Base-by-base conservation (phyloP, 2,797 vertebrate genomes). In the Centropyge bicolor region DNA sequence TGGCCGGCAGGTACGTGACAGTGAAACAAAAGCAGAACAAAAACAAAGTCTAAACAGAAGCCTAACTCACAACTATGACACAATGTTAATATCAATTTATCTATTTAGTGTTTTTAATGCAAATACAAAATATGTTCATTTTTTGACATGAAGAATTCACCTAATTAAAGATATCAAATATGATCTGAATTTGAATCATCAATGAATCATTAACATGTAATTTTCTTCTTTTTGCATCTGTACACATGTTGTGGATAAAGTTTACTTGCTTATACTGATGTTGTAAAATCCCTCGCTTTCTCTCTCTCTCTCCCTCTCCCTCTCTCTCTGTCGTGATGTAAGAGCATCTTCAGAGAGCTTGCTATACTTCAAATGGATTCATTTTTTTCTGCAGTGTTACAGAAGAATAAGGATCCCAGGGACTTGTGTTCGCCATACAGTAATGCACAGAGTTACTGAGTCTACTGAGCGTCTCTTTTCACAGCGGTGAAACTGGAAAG, bases 401-500 rank as follows among this genome's bases (percentile, higher is more conserved):
- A 52, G 31, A 35, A 41, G 22, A 49, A 56, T 24, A 35, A 43
- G 35, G 54, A 70, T 60, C 41, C 27, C 9, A 64, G 2, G 31
- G 16, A 17, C 17, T 45, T 52, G 14, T n/a, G 52, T 57, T 55
- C 41, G 52, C 31, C 36, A 12, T 31, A 22, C 16, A 51, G 48
- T 35, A 35, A 65, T 51, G 55, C 13, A 57, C 43, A 59, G 2
- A 41, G 55, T 12, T 56, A 40, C 16, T 13, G 17, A 31, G 61
- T 65, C 48, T 41, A 45, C 0, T 0, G 38, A 68, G 43, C 60
- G 2, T 36, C 5, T 31, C 10, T 63, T 63, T 35, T 60, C 38
- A 61, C 49, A 49, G 16, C 20, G 49, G 40, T 45, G 27, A 43
- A 78, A 64, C 49, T 51, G 22, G 55, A 74, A 80, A 77, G 27